These are phyloP conservation scores for Clivina fossor DNA, from an alignment of 2,888 invertebrate genomes.

Conservation along the genomic window DNA sequence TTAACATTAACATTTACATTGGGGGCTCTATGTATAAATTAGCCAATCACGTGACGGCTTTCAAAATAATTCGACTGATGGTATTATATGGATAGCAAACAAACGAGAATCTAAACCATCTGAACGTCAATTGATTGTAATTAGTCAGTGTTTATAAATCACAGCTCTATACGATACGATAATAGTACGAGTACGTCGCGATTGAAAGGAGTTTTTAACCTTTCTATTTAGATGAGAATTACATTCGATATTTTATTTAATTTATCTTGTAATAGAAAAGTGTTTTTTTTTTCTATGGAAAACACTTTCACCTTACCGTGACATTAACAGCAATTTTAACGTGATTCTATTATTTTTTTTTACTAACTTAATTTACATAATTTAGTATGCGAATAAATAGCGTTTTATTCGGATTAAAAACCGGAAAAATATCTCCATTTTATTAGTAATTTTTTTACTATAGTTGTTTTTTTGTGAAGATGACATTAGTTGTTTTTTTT, in stretches of 20 bases:
- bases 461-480: no score
- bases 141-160: neutral
- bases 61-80: constrained; percentile 1
- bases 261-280: no score
- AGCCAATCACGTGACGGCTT: neutral
- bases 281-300: neutral
- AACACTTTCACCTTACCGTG: constrained; percentile 22
- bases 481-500: no score
- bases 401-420: neutral
- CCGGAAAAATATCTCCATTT: no score
- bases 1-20: constrained; percentile 8
- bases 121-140: constrained; percentile 10
- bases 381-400: neutral
- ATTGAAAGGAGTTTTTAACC: neutral
- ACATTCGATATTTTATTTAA: no score
- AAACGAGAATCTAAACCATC: no score
- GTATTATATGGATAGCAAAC: no score
- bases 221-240: constrained; percentile 1
- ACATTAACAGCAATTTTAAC: constrained; percentile 1
- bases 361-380: neutral
- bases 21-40: constrained; percentile 7
- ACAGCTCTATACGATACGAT: neutral
- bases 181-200: neutral
- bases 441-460: no score
- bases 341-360: neutral